A percentile compares a stretch with the other conserved stretches of the same genome.
Conservation (phyloP, 2,113 vertebrate genomes). For the Dascyllus trimaculatus region DNA sequence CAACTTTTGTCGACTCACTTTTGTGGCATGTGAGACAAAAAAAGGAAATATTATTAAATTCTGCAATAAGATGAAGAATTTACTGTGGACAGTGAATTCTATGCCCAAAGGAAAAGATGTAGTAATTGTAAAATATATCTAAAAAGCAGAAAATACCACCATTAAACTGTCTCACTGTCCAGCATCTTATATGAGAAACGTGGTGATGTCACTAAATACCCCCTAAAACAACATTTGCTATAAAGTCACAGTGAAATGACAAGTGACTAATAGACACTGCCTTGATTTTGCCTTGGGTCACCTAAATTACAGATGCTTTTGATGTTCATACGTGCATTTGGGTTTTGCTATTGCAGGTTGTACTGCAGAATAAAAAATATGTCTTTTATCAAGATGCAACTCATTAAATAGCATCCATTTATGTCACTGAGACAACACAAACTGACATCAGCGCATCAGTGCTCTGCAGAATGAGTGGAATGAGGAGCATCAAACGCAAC, state of each 20-base stretch:
- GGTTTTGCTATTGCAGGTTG: conserved; percentile 4
- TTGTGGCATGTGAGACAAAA: not conserved
- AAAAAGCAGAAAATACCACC: not conserved
- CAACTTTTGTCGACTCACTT: too few species aligned
- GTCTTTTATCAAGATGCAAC: not conserved
- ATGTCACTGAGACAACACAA: not conserved
- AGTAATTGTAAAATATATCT: not conserved
- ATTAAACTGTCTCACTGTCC: not conserved
- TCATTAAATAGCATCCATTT: not conserved
- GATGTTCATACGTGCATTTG: not conserved
- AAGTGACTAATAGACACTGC: not conserved
- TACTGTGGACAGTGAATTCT: too few species aligned
- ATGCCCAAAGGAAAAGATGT: too few species aligned
- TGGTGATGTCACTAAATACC: not conserved
- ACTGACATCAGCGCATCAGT: too few species aligned
- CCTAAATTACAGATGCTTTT: conserved; percentile 3
- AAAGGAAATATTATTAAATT: too few species aligned
- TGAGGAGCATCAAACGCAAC: too few species aligned
- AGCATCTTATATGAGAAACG: not conserved
- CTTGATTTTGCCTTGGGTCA: not conserved
- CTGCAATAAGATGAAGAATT: too few species aligned
- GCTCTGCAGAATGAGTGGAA: too few species aligned
- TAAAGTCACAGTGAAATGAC: conserved; percentile 4
- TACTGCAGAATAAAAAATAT: not conserved
- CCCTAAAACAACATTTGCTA: not conserved